These are phyloP conservation scores for Hydropotes inermis DNA, from an alignment of 2,113 vertebrate species.

Conservation along the genomic window DNA sequence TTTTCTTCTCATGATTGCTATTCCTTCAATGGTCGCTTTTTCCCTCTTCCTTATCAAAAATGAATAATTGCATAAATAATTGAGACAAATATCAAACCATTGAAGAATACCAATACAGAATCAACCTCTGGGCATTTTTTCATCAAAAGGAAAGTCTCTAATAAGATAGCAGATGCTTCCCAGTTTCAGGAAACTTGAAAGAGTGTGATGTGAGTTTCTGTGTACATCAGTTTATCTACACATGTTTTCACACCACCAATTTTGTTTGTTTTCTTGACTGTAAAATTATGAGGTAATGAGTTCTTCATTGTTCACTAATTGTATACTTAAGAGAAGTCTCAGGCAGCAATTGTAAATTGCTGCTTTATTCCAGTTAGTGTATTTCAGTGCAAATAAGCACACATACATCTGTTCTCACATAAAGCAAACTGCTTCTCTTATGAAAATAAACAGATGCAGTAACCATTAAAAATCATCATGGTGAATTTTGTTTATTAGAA, in stretches of 20 bases:
- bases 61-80: background rate
- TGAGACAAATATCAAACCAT: background rate
- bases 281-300: conserved; percentile 81
- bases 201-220: conserved; percentile 27
- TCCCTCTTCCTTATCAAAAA: background rate
- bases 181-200: conserved; percentile 65
- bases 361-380: conserved; percentile 78
- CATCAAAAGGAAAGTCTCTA: background rate
- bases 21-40: background rate
- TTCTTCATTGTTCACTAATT: conserved; percentile 83
- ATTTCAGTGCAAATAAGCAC: conserved; percentile 81
- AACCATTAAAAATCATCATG: conserved; percentile 75
- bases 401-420: conserved; percentile 83
- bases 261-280: conserved; percentile 77
- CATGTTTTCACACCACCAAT: conserved; percentile 58
- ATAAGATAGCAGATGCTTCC: conserved; percentile 43
- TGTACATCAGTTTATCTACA: conserved; percentile 7
- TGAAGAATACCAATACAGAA: background rate
- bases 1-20: background rate
- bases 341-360: conserved; percentile 81
- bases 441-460: conserved; percentile 80
- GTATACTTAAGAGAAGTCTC: conserved; percentile 78
- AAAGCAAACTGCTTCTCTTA: conserved; percentile 78
- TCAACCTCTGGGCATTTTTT: background rate
- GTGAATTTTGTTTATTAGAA: conserved; percentile 73